phyloP scores from a whole-genome alignment of 2,797 vertebrate species.

The Philypnodon macrostomus region DNA sequence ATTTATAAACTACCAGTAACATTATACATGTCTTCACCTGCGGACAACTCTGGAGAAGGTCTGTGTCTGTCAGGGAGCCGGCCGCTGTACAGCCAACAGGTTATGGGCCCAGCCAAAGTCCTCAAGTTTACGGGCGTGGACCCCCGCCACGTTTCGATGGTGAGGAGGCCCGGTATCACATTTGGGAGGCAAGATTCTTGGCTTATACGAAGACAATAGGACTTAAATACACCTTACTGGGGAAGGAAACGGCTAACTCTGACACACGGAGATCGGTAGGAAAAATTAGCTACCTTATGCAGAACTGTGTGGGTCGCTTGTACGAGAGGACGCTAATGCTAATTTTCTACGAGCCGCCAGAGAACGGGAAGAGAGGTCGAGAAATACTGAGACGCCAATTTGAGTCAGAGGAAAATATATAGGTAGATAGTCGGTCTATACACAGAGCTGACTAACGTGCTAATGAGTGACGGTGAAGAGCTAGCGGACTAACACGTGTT shows the following conservation, averaged over 20 bases:
- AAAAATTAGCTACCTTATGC: constrained; percentile 9
- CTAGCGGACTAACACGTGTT: too few relatives aligned
- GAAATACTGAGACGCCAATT: constrained; percentile 11
- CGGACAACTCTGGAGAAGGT: too few relatives aligned
- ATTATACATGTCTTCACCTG: too few relatives aligned
- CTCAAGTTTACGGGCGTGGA: not conserved
- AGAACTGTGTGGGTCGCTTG: constrained; percentile 14
- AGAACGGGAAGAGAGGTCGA: constrained; percentile 5
- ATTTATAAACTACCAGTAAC: too few relatives aligned
- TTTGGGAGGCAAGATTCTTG: constrained; percentile 2
- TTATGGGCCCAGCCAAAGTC: constrained; percentile 1
- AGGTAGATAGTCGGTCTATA: not conserved
- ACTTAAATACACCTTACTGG: not conserved
- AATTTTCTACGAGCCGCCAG: constrained; percentile 4
- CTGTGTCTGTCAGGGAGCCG: too few relatives aligned
- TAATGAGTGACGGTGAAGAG: too few relatives aligned
- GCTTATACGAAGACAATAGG: not conserved
- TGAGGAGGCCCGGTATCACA: not conserved
- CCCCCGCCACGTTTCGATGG: not conserved
- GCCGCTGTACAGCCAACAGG: too few relatives aligned
- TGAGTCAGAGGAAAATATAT: constrained; percentile 11
- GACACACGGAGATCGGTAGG: not conserved
- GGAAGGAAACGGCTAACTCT: not conserved
- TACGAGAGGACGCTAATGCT: constrained; percentile 11
- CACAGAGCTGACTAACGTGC: not conserved